Evolutionary conservation across 2,888 invertebrate species (phyloP).

Genomic region (Ormyrus labotus): DNA sequence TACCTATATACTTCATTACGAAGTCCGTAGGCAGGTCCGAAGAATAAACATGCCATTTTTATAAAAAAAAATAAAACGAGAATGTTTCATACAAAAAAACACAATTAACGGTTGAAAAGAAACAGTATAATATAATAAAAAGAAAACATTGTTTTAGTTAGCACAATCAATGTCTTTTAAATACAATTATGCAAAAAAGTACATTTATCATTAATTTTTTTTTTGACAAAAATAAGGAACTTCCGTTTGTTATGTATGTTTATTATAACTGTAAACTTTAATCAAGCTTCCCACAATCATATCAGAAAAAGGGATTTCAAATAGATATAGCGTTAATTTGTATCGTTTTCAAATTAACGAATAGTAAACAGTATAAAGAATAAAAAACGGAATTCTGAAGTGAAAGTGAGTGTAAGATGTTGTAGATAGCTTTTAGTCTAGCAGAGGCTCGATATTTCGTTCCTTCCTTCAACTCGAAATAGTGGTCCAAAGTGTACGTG

Average conservation of each 20-base stretch:
- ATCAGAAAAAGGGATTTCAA: conserved; percentile 26
- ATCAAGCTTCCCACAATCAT: conserved; percentile 46
- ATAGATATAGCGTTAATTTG: neutral
- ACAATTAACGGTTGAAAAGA: conserved; percentile 16
- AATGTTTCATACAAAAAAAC: conserved; percentile 22
- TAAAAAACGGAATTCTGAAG: conserved; percentile 12
- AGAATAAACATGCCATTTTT: conserved; percentile 14
- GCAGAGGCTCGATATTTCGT: conserved; percentile 50
- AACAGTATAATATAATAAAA: neutral
- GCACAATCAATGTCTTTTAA: conserved; percentile 12
- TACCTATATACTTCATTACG: conserved; percentile 12
- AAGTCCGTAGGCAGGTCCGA: conserved; percentile 19
- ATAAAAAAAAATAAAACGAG: conserved; percentile 27
- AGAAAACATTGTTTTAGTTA: neutral
- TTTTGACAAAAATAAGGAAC: neutral
- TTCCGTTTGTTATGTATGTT: conserved; percentile 10
- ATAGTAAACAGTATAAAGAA: neutral
- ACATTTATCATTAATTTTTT: conserved; percentile 1
- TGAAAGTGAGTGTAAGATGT: conserved; percentile 29
- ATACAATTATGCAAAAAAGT: neutral
- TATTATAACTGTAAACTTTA: conserved; percentile 17
- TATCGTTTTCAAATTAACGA: conserved; percentile 4
- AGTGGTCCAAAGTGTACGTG: conserved; percentile 73
- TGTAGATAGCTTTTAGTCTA: conserved; percentile 51
- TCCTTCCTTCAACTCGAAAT: conserved; percentile 60